A percentile compares a stretch with the other conserved stretches of the same genome.
Conservation (phyloP, 23 tunicate genomes). For the Trididemnum clinides region DNA sequence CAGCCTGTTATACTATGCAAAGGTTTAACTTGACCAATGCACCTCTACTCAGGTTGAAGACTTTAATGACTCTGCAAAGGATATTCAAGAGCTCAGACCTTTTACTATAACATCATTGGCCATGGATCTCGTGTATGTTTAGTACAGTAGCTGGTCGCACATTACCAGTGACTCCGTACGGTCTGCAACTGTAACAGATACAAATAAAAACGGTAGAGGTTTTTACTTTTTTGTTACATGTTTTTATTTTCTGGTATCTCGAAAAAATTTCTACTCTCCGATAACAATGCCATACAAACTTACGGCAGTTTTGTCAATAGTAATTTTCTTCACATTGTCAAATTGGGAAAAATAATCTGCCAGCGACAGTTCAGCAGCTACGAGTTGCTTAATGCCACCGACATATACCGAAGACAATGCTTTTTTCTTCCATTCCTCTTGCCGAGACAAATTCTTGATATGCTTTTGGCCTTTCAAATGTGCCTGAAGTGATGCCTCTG, state of each 20-base stretch:
- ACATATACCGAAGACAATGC: constrained; percentile 70
- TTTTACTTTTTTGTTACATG: too few species aligned
- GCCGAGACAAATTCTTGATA: constrained; percentile 39
- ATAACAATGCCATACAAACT: background rate
- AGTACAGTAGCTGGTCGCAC: background rate
- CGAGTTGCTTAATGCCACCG: constrained; percentile 33
- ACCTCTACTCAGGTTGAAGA: constrained; percentile 9
- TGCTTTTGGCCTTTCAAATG: constrained; percentile 76
- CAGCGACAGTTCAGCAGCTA: constrained; percentile 67
- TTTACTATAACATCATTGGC: constrained; percentile 57
- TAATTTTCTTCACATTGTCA: constrained; percentile 60
- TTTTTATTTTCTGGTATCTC: too few species aligned
- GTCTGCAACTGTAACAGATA: too few species aligned
- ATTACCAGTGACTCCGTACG: background rate
- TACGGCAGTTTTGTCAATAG: constrained; percentile 76
- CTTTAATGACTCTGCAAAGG: background rate
- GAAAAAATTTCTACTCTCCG: too few species aligned
- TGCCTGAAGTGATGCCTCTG: constrained; percentile 55
- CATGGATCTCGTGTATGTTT: background rate
- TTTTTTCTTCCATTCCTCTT: constrained; percentile 32
- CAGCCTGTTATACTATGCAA: background rate
- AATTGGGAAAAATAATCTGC: constrained; percentile 76
- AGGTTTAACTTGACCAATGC: background rate
- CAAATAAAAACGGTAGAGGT: too few species aligned
- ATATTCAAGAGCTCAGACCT: constrained; percentile 49